Evolutionary conservation across 2,797 vertebrate genomes (phyloP), one percentile per base, ranked within the genome.

Genomic region (Microcaecilia unicolor): DNA sequence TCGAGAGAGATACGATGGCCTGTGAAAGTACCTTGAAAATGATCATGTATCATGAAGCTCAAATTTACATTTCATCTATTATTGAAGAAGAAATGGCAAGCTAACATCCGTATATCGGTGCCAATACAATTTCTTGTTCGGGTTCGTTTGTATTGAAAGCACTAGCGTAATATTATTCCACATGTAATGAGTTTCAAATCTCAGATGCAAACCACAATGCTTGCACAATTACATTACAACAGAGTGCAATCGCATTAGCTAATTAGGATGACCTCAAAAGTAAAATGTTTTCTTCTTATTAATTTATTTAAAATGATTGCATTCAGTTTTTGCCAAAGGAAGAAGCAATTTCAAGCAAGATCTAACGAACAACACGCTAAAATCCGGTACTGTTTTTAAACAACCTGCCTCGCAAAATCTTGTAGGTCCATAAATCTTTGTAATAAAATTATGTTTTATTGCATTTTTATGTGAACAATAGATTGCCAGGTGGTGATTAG

Each of bases 261-360:
- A 44, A 44, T 37, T 39, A 36, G 31, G 41, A 32, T 31, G 48
- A 40, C 37, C 52, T 48, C 46, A 11, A 11, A 38, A 24, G 47
- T 32, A 23, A 44, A 41, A 46, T 8, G 31, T 6, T 36, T 38
- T 46, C 37, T 38, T 47, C 17, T 41, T 28, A 15, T 13, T 30
- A 23, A 44, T 39, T 49, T 50, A 49, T 48, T 41, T 41, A 41
- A 34, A 36, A 37, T 38, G 37, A 44, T 52, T 27, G 13, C 34
- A 28, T 50, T 41, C 50, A 37, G 34, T 43, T 42, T 29, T 26
- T 31, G 37, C n/a, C n/a, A n/a, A n/a, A n/a, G n/a, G n/a, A n/a
- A n/a, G n/a, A n/a, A n/a, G n/a, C n/a, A n/a, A n/a, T 34, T 37
- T 41, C 37, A 37, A 25, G 32, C 28, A 20, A 25, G 5, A 36